Evolutionary conservation across 2,888 invertebrate genomes (phyloP), one percentile per base, ranked within the genome.

Genomic region (Lycophotia porphyrea): DNA sequence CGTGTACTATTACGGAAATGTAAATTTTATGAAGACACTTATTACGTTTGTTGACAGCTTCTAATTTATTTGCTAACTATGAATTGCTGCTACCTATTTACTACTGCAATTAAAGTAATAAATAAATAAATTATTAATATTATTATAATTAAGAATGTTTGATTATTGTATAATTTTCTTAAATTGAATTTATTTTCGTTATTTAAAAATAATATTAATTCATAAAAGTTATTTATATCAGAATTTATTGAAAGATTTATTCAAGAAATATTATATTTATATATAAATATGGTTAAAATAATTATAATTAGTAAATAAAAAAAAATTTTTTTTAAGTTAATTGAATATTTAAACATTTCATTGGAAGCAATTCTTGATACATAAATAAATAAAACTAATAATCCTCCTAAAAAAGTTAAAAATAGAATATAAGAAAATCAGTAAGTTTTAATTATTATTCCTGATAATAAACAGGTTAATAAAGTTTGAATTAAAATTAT

Each of bases 311-410:
- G 3, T 1, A 36, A 31, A 11, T 63, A 80, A 86, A 90, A 77
- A 73, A 89, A 78, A 84, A 87, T 80, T 84, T 85, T 78, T 92
- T 88, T 90, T 82, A 88, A 58, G 85, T 93, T 94, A 70, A 92
- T 83, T 27, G 78, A 80, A n/a, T 84, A 47, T 84, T 91, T 90
- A 92, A 97, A 97, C 94, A 97, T 93, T 97, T 97, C 97, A 94
- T 97, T 97, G 27, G 97, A 97, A 0, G 97, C 97, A 92, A 97
- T 90, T 84, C 97, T 97, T 76, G 97, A 97, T 5, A 97, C 96
- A 92, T 97, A 97, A 92, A 97, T 96, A 94, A 97, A 97, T 94
- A 97, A 87, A 15, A 97, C 96, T 95, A 97, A 87, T 95, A 97
- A 93, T 27, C 97, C 97, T 34, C 97, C 97, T 91, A 97, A 89